Evolutionary conservation across 2,113 vertebrate genomes (phyloP), one percentile per base, ranked within the genome.

Genomic region (Trochalopteron elliotii): DNA sequence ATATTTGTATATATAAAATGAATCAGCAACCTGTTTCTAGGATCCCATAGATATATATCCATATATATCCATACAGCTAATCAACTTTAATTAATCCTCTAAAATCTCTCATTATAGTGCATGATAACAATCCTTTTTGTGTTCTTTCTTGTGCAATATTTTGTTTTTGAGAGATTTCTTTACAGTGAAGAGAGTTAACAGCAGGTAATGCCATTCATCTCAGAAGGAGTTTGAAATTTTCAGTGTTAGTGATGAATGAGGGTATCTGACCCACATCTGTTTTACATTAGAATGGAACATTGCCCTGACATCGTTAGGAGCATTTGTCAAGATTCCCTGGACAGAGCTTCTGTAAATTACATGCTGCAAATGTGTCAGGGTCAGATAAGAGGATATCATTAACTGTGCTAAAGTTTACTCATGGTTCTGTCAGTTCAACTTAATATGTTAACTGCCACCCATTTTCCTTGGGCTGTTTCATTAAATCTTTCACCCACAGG

Each of bases 331-430:
- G 98, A 98, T 98, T 98, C 98, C 98, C 98, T 98, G 98, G 98
- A 98, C 98, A 98, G 98, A 98, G 98, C 98, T 98, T 98, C 98
- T 98, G 98, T 98, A 98, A 98, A 98, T 98, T 98, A 98, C 98
- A 98, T 98, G 98, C 98, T 97, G 98, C 97, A 98, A 98, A 98
- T 98, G 98, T 98, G 98, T 98, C 98, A 98, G 98, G 98, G 98
- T 98, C 98, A 98, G 98, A 98, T 98, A 98, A 98, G 98, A 98
- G 98, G 97, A 98, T 98, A 98, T 98, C 98, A 98, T 98, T 98
- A 98, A 98, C 97, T 97, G 87, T 37, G 79, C 94, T 94, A 97
- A 98, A 98, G 97, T 98, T 97, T 98, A 97, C 97, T 97, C 96
- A 70, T 95, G 96, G 97, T 97, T 96, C 96, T 95, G 95, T 97